Conservation (phyloP, 2,888 invertebrate genomes). For the Sinopyrophorus schimmeli region DNA sequence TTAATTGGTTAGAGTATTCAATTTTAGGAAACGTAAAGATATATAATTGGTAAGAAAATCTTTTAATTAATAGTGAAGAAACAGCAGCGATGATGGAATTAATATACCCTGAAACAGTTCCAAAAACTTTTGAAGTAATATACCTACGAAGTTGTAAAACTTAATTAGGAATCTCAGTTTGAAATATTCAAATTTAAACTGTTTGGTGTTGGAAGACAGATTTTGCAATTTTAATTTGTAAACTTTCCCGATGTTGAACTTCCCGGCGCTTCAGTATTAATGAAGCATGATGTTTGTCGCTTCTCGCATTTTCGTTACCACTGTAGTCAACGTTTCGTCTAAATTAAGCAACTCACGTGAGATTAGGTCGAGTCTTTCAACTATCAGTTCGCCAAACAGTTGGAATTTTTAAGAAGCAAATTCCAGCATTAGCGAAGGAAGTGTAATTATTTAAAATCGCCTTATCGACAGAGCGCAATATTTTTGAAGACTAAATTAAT, state of each 20-base stretch:
- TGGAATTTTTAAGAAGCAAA: too few relatives aligned
- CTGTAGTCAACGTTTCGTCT: conserved; percentile 22
- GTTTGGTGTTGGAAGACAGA: conserved; percentile 45
- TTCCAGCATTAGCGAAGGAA: too few relatives aligned
- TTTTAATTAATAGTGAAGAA: conserved; percentile 32
- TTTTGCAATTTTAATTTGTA: conserved; percentile 48
- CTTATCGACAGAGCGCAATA: too few relatives aligned
- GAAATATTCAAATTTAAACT: conserved; percentile 45
- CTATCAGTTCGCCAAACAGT: conserved; percentile 3
- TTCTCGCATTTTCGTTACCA: conserved; percentile 30
- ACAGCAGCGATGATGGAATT: conserved; percentile 30
- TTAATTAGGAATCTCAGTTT: conserved; percentile 44
- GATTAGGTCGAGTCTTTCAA: conserved; percentile 6
- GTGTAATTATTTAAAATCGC: too few relatives aligned
- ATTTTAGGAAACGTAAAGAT: conserved; percentile 16
- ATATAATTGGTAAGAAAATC: conserved; percentile 23
- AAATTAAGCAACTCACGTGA: conserved; percentile 23
- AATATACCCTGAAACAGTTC: conserved; percentile 31
- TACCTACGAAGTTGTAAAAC: conserved; percentile 43
- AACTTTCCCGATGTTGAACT: conserved; percentile 44
- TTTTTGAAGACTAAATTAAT: conserved; percentile 24
- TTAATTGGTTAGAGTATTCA: conserved; percentile 1
- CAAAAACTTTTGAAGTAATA: conserved; percentile 38
- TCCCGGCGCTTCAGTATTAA: conserved; percentile 41
- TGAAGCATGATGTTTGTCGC: conserved; percentile 42